Evolutionary conservation across 2,113 vertebrate species (phyloP).

Genomic region (Serranochromis macrocephalus): DNA sequence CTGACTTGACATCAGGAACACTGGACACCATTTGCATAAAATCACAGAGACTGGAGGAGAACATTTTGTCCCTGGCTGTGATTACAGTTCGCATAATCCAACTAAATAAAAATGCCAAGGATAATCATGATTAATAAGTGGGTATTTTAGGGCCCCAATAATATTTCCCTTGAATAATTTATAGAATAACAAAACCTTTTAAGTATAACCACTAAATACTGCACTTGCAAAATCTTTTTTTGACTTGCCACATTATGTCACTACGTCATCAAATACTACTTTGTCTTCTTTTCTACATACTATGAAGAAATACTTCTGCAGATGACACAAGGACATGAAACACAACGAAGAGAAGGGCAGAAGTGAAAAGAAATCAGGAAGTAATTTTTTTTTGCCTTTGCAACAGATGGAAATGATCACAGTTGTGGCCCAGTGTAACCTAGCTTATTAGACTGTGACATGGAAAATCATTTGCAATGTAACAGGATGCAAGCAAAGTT

Average conservation of each 20-base stretch:
- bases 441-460: neutral
- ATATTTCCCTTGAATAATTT: neutral
- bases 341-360: neutral
- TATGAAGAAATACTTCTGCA: neutral
- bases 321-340: neutral
- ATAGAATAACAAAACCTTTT: neutral
- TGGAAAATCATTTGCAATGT: neutral
- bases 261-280: neutral
- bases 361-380: neutral
- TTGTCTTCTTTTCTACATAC: neutral
- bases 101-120: neutral
- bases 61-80: neutral
- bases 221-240: neutral
- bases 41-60: neutral
- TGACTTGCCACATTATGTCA: neutral
- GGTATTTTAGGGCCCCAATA: neutral
- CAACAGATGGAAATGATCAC: neutral
- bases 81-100: neutral
- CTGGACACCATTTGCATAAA: neutral
- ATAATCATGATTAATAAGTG: neutral
- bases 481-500: neutral
- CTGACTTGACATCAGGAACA: slow-evolving; percentile 2
- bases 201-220: neutral
- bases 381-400: neutral
- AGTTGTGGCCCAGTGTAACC: neutral